These are phyloP conservation scores for Chrysopilus asiliformis DNA, from an alignment of 2,888 invertebrate genomes.

Conservation along the genomic window DNA sequence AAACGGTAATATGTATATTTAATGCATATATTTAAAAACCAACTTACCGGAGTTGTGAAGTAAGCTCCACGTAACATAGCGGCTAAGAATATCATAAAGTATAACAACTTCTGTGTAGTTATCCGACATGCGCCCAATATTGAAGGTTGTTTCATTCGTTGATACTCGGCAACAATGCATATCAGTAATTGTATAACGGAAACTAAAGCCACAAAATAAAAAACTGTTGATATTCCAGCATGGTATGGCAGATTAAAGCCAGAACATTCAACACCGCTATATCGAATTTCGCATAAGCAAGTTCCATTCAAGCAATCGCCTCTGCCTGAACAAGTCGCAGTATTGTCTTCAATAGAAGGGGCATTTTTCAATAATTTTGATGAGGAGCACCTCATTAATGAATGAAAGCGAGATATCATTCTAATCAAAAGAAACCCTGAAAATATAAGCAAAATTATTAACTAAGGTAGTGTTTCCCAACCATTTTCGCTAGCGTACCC, in stretches of 20 bases:
- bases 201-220: constrained; percentile 69
- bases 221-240: constrained; percentile 56
- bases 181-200: constrained; percentile 74
- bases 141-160: constrained; percentile 69
- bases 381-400: constrained; percentile 37
- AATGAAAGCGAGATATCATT: constrained; percentile 34
- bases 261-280: constrained; percentile 69
- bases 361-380: constrained; percentile 26
- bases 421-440: too few species aligned
- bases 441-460: too few species aligned
- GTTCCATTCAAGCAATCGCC: constrained; percentile 88
- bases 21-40: constrained; percentile 2
- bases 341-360: constrained; percentile 23
- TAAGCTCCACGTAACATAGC: constrained; percentile 75
- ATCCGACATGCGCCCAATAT: constrained; percentile 69
- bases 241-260: constrained; percentile 74
- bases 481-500: too few species aligned
- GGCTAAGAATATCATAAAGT: constrained; percentile 75
- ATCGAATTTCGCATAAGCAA: constrained; percentile 80
- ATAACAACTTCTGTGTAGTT: constrained; percentile 81
- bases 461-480: too few species aligned
- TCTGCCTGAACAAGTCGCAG: constrained; percentile 60
- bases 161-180: constrained; percentile 70
- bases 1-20: constrained; percentile 1
- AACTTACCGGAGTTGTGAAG: constrained; percentile 74